Evolutionary conservation across 2,113 vertebrate species (phyloP).

Genomic region (Sterrhoptilus dennistouni): DNA sequence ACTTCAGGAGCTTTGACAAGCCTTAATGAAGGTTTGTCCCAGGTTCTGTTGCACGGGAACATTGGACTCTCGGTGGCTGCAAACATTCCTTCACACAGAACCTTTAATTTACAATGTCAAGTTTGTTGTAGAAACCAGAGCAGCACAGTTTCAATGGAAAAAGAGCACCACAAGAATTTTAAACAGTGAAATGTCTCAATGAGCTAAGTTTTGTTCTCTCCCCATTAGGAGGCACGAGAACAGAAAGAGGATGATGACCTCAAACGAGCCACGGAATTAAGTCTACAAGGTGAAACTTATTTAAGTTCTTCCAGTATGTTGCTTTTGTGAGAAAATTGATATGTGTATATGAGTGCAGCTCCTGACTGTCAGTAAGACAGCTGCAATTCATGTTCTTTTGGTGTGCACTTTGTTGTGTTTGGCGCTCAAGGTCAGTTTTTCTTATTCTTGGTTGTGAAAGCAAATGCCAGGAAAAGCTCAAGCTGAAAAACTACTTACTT

Average conservation of each 20-base stretch:
- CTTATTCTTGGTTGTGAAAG: neutral
- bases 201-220: conserved; percentile 62
- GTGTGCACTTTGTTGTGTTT: neutral
- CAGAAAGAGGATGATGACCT: conserved; percentile 97
- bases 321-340: neutral
- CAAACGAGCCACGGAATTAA: conserved; percentile 97
- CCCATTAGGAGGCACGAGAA: conserved; percentile 90
- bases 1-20: conserved; percentile 49
- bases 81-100: conserved; percentile 51
- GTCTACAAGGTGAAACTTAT: conserved; percentile 88
- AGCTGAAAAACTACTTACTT: neutral
- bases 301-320: neutral
- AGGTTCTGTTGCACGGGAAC: conserved; percentile 46
- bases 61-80: conserved; percentile 25
- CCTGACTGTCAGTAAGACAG: neutral
- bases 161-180: conserved; percentile 52
- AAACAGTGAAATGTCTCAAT: conserved; percentile 57
- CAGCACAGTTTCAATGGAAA: conserved; percentile 35
- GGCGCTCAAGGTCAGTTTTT: neutral
- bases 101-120: conserved; percentile 63
- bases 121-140: conserved; percentile 69
- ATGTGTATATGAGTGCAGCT: neutral
- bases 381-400: neutral
- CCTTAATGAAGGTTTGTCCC: conserved; percentile 57
- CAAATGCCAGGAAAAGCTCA: neutral